Evolutionary conservation across 2,113 vertebrate species (phyloP), one percentile per base, ranked within the genome.

Genomic region (Origma solitaria): DNA sequence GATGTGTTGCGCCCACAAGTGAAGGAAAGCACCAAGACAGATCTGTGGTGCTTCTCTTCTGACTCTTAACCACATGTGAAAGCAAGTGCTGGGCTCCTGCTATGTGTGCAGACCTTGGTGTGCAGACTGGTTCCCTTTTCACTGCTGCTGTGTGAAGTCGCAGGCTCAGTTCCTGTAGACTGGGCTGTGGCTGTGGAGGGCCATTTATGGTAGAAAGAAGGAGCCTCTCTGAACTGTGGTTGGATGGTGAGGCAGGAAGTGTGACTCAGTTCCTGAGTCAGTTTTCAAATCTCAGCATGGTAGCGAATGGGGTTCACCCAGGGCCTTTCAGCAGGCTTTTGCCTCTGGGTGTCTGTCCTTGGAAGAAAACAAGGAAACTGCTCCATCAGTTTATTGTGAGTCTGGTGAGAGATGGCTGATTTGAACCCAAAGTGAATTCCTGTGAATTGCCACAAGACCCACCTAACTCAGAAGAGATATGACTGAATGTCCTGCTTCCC

Each of bases 141-240:
- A 27, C 62, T 88, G 84, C 93, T 51, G 40, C 44, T 94, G 69
- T 88, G 88, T 92, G 65, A 94, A 97, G 82, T 77, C 30, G 49
- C 58, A 94, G 95, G 94, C 96, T 97, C 93, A 76, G 96, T 98
- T 98, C 97, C 97, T 96, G 94, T 96, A 96, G 96, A 95, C 95
- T 96, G 37, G 94, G 90, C 81, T 18, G 64, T 80, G 90, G 95
- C 91, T 96, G 62, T 0, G 1, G 60, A 97, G 58, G 66, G 54
- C 98, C 98, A 97, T 98, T 98, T 98, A 98, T 98, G 98, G 98
- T 98, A 98, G 97, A 98, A 97, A 98, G 73, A 95, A 96, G 88
- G 87, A 88, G 94, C 95, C 95, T 81, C 81, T 96, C 92, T 83
- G 85, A 62, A 75, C 61, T 65, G 87, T 97, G 97, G 97, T 97